phyloP scores from a whole-genome alignment of 2,113 vertebrate species.

The Pygathrix nemaeus region DNA sequence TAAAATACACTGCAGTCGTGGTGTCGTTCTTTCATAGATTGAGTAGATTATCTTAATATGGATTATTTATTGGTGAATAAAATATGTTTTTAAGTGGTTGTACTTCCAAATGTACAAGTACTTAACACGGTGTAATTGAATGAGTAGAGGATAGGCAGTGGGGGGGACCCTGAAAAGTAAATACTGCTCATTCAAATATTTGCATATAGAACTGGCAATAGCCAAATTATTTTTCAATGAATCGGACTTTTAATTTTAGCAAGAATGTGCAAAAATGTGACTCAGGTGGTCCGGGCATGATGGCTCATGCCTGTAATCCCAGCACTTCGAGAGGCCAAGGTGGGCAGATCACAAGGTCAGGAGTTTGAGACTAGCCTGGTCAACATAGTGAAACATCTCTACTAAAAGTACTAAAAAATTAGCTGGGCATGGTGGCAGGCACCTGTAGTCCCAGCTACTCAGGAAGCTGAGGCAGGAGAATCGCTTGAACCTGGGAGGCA shows the following conservation, averaged over 20 bases:
- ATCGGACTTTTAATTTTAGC: not conserved
- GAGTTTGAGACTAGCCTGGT: no score
- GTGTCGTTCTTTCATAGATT: not conserved
- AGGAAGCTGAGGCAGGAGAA: no score
- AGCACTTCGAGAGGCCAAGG: no score
- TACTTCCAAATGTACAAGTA: not conserved
- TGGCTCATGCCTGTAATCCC: no score
- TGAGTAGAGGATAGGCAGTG: not conserved
- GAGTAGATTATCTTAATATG: not conserved
- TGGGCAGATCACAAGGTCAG: no score
- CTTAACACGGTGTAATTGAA: not conserved
- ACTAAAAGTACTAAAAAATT: no score
- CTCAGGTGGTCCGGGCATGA: not conserved
- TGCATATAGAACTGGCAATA: accelerated
- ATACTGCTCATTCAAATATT: not conserved
- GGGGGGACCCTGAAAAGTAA: not conserved
- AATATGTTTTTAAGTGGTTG: not conserved
- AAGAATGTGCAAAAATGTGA: not conserved
- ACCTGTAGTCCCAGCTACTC: no score
- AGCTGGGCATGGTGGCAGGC: no score
- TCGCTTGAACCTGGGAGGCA: no score
- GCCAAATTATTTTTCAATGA: not conserved
- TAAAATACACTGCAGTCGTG: not conserved
- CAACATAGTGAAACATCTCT: no score
- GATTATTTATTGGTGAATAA: not conserved